Evolutionary conservation across 2,113 vertebrate species (phyloP), one percentile per base, ranked within the genome.

Genomic region (Synodontis membranacea): DNA sequence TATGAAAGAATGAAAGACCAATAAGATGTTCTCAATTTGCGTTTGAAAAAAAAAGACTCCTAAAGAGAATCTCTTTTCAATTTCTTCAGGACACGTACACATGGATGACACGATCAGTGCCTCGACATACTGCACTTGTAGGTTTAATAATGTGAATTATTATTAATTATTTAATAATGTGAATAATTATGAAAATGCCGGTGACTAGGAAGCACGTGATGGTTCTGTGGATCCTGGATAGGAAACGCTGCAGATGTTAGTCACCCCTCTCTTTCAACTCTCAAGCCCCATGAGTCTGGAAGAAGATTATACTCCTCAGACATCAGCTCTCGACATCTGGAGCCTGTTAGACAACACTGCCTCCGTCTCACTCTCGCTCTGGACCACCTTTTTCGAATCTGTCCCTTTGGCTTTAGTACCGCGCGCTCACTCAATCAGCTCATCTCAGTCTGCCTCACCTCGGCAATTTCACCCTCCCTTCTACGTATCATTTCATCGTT

Each of bases 271-370:
- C 52, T 70, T 37, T 48, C 50, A 17, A 83, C 70, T 66, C 75
- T 66, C 48, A 81, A 70, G 70, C 44, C n/a, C 21, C 85, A 86
- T 80, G 54, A 84, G 37, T 81, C 50, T 50, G 28, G 46, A 80
- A 60, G 56, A 87, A 60, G 25, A 76, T 34, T 87, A 48, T 31
- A n/a, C 64, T 75, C 62, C 75, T 81, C 39, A 74, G 85, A 84
- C 85, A 85, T 85, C 84, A 80, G 44, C 46, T 80, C 80, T 75
- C 44, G 80, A 88, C 89, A 90, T 90, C 87, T 90, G 89, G 88
- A 87, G 80, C 78, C 85, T 87, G 89, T 90, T 90, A 87, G 75
- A 87, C 42, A 48, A 86, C 60, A 83, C 85, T 56, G 56, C 62
- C 54, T 82, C 80, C 1, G 28, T 81, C 78, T 74, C 66, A 44